These are phyloP conservation scores for Serilophus lunatus DNA, from an alignment of 2,113 vertebrate genomes.

Conservation along the genomic window DNA sequence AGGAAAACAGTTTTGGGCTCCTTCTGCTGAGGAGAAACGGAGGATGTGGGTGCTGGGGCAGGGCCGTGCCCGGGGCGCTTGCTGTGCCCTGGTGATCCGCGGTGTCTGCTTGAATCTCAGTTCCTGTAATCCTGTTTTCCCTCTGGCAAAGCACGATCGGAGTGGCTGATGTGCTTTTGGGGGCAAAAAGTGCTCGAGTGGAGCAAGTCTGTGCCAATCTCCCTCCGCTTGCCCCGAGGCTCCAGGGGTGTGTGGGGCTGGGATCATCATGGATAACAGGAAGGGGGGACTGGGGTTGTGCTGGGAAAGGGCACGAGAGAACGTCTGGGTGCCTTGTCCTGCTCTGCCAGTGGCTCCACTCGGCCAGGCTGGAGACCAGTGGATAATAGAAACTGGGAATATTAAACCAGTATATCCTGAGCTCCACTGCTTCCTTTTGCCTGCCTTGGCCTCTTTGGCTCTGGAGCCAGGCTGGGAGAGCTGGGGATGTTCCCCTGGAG, in stretches of 20 bases:
- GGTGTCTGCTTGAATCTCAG: not conserved
- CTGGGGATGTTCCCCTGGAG: accelerated
- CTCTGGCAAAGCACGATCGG: not conserved
- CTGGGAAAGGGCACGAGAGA: not conserved
- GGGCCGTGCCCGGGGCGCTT: not conserved
- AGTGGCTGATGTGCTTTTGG: not conserved
- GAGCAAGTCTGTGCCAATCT: not conserved
- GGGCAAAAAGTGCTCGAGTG: not conserved
- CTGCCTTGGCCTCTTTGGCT: not conserved
- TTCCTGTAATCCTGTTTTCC: not conserved
- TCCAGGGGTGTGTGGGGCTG: accelerated
- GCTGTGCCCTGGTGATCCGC: not conserved
- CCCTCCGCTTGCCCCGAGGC: accelerated
- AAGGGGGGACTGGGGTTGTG: not conserved
- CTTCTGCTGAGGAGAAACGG: not conserved
- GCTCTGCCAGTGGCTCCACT: not conserved
- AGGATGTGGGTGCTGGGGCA: not conserved
- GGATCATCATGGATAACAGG: accelerated
- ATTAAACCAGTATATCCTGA: accelerated
- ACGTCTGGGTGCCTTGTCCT: not conserved
- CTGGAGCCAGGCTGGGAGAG: not conserved
- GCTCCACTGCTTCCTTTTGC: too few species aligned
- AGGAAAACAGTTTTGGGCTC: not conserved
- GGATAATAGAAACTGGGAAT: not conserved
- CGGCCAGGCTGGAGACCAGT: accelerated